A percentile compares a stretch with the other conserved stretches of the same genome.
Conservation (phyloP, 2,113 vertebrate species). For the Tragelaphus imberbis region DNA sequence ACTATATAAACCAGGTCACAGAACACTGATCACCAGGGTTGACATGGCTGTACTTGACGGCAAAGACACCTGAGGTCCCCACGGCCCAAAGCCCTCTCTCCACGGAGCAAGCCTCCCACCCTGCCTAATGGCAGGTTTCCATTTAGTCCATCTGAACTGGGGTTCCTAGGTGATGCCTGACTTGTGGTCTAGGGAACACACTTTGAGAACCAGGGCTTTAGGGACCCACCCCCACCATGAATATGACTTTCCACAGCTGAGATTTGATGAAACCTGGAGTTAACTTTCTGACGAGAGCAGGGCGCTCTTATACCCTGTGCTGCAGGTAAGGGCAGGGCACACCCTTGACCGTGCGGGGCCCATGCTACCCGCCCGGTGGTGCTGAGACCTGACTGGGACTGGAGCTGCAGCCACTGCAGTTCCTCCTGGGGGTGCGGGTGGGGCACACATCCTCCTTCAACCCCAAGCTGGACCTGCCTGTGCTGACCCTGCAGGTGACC, state of each 20-base stretch:
- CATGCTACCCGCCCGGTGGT: rapidly evolving
- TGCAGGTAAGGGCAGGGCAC: neutral
- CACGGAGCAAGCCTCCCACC: neutral
- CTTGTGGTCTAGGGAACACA: neutral
- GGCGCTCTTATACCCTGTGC: neutral
- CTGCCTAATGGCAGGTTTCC: rapidly evolving
- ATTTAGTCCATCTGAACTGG: neutral
- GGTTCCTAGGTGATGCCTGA: neutral
- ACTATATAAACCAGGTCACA: too few relatives aligned
- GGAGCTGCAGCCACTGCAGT: too few relatives aligned
- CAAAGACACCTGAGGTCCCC: neutral
- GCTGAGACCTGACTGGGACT: neutral
- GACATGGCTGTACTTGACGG: rapidly evolving
- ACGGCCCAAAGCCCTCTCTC: rapidly evolving
- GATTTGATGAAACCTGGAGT: neutral
- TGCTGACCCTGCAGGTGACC: neutral
- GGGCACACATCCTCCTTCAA: rapidly evolving
- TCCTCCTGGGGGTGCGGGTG: too few relatives aligned
- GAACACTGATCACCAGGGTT: neutral
- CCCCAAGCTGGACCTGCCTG: neutral
- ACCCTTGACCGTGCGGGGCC: rapidly evolving
- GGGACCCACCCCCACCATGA: neutral
- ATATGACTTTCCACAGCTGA: neutral
- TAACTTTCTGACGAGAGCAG: neutral
- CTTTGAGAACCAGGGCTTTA: neutral